Base-by-base conservation (phyloP, 2,797 vertebrate genomes). In the Pantherophis vulpinus region DNA sequence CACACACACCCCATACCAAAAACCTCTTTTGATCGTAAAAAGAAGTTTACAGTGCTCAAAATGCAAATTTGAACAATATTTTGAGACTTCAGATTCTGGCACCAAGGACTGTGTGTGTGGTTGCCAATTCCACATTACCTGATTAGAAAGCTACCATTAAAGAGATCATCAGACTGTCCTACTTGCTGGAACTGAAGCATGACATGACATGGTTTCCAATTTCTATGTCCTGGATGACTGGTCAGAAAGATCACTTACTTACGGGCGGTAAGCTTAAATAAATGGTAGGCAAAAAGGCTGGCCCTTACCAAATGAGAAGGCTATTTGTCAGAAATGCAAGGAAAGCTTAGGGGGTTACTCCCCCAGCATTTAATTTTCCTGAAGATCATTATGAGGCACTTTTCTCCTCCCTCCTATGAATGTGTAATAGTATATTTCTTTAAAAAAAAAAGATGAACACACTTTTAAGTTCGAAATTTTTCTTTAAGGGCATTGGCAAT, bases 131-230 rank as follows among this genome's bases (percentile, higher is more conserved):
- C 95, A 97, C 93, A 94, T 95, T 96, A 94, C 92, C 37, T 94
- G 94, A 95, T 94, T 96, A 96, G 93, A 97, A 97, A 96, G 83
- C 92, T 96, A 92, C 89, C 93, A 94, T 95, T 95, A 93, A 93
- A 92, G 92, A 95, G 25, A 89, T 91, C 83, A 95, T 86, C 4
- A 1, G 89, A 94, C 95, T 94, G 92, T 90, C 37, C 87, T 79
- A 93, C n/a, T 70, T 94, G 12, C 27, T 94, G 59, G 23, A 95
- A 90, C 42, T 88, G 87, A 91, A 58, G 9, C 90, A 91, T 93
- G 90, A 95, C 96, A 96, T 94, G 92, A 91, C 37, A 91, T 91
- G 91, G 93, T 95, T 58, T 95, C 61, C 91, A 86, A 94, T 79
- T 96, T 70, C 93, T 94, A 91, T 95, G 95, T 89, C 56, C 94